Conservation (phyloP, 2,888 invertebrate species). For the Carabus problematicus region DNA sequence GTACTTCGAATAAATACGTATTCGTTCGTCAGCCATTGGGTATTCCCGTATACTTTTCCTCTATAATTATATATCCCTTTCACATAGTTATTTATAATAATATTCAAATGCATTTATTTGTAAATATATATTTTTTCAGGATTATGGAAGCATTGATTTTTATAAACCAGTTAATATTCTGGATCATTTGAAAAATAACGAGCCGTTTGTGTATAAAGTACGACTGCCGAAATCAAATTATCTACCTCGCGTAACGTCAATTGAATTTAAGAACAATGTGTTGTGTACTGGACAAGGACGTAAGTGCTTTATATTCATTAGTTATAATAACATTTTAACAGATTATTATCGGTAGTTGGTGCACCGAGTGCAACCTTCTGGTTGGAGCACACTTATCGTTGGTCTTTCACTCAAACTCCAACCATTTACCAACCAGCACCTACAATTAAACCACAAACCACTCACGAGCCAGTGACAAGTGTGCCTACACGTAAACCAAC, state of each 20-base stretch:
- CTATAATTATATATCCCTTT: too few species aligned
- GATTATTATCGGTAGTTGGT: neutral
- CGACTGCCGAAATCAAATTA: slow-evolving; percentile 11
- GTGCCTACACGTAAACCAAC: neutral
- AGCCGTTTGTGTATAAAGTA: slow-evolving; percentile 13
- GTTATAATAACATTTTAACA: neutral
- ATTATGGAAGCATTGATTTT: neutral
- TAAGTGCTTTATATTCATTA: neutral
- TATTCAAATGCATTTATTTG: too few species aligned
- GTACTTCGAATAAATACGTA: too few species aligned
- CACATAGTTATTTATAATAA: too few species aligned
- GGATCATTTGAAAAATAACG: slow-evolving; percentile 4
- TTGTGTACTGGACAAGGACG: slow-evolving; percentile 18
- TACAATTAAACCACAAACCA: neutral
- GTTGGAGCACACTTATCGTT: neutral
- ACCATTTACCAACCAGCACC: neutral
- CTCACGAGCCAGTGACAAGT: too few species aligned
- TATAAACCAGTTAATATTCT: slow-evolving; percentile 3
- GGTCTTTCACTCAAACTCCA: neutral
- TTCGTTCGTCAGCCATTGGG: too few species aligned
- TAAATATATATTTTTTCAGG: slow-evolving; percentile 4
- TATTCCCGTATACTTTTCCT: too few species aligned
- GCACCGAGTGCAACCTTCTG: slow-evolving; percentile 3
- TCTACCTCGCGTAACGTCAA: slow-evolving; percentile 18
- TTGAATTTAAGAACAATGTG: slow-evolving; percentile 1